phyloP scores from a whole-genome alignment of 2,888 invertebrate genomes.

The Xanthia icteritia region DNA sequence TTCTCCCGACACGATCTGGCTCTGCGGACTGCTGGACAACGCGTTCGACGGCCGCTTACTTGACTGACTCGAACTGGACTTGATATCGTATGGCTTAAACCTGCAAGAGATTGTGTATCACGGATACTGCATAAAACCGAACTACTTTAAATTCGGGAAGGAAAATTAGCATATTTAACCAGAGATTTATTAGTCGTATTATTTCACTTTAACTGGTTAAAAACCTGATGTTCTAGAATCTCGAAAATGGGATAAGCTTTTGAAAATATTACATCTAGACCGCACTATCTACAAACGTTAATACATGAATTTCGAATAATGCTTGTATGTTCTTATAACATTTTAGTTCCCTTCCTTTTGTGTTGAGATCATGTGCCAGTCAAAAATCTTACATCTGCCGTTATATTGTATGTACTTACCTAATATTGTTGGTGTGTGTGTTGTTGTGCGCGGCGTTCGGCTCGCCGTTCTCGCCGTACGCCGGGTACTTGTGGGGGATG shows the following conservation, averaged over 20 bases:
- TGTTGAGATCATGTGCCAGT: not conserved
- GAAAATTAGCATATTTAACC: not conserved
- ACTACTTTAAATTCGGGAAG: not conserved
- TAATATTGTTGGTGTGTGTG: slow-evolving; percentile 86
- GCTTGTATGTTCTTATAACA: not conserved
- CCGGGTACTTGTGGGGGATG: slow-evolving; percentile 94
- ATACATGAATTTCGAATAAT: too few species aligned
- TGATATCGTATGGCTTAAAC: slow-evolving; percentile 91
- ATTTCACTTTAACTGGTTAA: too few species aligned
- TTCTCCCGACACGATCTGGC: slow-evolving; percentile 81
- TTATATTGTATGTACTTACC: slow-evolving; percentile 69
- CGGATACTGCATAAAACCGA: not conserved
- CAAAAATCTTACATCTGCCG: not conserved
- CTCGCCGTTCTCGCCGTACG: slow-evolving; percentile 92
- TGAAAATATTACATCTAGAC: not conserved
- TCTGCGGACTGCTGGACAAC: slow-evolving; percentile 80
- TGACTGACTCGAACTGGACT: slow-evolving; percentile 86
- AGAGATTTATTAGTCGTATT: not conserved
- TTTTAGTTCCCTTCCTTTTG: not conserved
- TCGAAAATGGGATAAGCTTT: not conserved
- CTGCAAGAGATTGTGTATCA: slow-evolving; percentile 62
- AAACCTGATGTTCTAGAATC: not conserved
- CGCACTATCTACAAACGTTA: not conserved
- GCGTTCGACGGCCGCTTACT: slow-evolving; percentile 85
- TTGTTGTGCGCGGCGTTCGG: slow-evolving; percentile 81